Percentiles rank a stretch among this genome's conserved stretches.
Evolutionary conservation across 2,888 invertebrate genomes (phyloP).

Genomic region (Pristionchus japonicus): DNA sequence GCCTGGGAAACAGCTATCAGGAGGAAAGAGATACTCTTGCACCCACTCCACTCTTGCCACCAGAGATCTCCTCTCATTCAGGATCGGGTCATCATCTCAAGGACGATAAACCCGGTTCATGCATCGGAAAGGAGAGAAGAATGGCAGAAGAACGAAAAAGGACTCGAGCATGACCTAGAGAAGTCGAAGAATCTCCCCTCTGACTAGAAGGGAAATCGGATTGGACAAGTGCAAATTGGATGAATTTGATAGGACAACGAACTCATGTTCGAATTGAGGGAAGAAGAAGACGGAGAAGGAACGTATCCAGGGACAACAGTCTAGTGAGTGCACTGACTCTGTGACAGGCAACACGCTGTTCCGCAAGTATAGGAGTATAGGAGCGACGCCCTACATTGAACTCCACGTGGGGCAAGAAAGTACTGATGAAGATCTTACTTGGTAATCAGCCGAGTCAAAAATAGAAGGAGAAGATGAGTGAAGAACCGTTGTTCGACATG

Average conservation of each 20-base stretch:
- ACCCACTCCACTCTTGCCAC: background rate
- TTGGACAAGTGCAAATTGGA: constrained; percentile 4
- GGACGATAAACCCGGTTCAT: background rate
- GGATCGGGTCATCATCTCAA: background rate
- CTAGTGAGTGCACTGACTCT: too few relatives aligned
- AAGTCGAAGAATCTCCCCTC: background rate
- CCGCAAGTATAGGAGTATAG: too few relatives aligned
- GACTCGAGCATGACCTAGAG: background rate
- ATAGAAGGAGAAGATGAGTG: background rate
- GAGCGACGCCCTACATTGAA: too few relatives aligned
- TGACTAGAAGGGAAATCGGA: background rate
- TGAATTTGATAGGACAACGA: background rate
- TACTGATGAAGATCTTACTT: constrained; percentile 14
- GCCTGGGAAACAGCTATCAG: too few relatives aligned
- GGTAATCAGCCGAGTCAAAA: background rate
- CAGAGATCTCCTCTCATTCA: background rate
- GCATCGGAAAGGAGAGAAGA: background rate
- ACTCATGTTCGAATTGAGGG: background rate
- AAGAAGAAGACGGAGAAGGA: too few relatives aligned
- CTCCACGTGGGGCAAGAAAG: too few relatives aligned
- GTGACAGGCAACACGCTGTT: too few relatives aligned
- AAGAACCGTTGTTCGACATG: background rate
- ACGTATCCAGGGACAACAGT: too few relatives aligned
- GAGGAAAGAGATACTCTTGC: background rate
- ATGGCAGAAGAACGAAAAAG: background rate